Evolutionary conservation across 2,113 vertebrate genomes (phyloP), one percentile per base, ranked within the genome.

Genomic region (Acrocephalus kingi): DNA sequence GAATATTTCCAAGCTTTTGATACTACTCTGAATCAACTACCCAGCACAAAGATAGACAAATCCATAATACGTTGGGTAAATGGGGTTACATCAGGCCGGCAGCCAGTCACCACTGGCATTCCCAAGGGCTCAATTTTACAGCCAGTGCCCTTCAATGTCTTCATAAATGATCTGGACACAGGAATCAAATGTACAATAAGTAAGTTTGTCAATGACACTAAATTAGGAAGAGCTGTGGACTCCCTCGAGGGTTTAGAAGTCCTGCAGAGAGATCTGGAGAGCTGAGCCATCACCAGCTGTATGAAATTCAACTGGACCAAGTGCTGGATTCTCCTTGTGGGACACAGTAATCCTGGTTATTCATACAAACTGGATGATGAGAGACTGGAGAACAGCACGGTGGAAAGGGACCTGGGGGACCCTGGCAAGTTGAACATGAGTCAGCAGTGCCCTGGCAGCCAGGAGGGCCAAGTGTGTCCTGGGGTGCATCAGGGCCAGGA

Each of bases 401-500:
- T 15, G 3, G 54, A 83, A 56, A 51, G 37, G 20, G 27, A n/a
- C 13, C 35, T 68, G 39, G 10, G 35, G 11, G 17, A 17, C 15
- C 9, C 43, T 51, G 27, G 41, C 23, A 79, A 78, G 20, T 7
- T 0, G 1, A 74, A 62, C 9, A 11, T 51, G 33, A n/a, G 1
- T 0, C 49, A 84, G 31, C 31, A 83, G 41, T 62, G 48, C 17
- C 18, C 25, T 43, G 48, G 48, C 30, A 84, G 48, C 41, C 64
- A 56, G 72, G 10, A 77, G 21, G 10, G 22, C 27, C 15, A 28
- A 1, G 1, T 0, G 0, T 23, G 11, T 15, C 21, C 22, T 35
- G 30, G 15, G 10, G 24, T 0, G 4, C 18, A 49, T 33, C 71
- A 76, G 55, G 41, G n/a, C 41, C 25, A 49, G 35, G 71, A 35